Conservation (phyloP, 2,888 invertebrate species). For the Zygogramma bicolorata region DNA sequence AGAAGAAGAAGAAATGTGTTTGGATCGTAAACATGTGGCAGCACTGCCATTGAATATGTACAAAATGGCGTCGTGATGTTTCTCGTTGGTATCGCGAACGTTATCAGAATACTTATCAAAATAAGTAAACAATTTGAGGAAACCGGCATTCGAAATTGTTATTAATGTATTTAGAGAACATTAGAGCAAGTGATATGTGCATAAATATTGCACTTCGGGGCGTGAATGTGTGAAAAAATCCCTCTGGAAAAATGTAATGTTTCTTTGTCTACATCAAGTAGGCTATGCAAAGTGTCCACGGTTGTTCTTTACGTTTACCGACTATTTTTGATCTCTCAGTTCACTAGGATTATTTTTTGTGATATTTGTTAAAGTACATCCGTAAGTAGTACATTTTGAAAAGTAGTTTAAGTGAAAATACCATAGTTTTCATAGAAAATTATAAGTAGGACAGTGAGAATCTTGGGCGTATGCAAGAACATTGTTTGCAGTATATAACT, state of each 20-base stretch:
- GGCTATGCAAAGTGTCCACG: constrained; percentile 60
- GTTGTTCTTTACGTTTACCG: constrained; percentile 51
- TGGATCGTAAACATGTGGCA: constrained; percentile 29
- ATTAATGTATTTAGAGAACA: constrained; percentile 49
- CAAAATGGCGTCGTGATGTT: constrained; percentile 63
- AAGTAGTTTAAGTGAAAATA: constrained; percentile 36
- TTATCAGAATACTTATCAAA: constrained; percentile 52
- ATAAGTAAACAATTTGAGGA: constrained; percentile 54
- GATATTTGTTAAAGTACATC: constrained; percentile 42
- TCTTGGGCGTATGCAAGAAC: constrained; percentile 63
- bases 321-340: constrained; percentile 48
- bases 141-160: constrained; percentile 45
- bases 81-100: constrained; percentile 57
- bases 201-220: constrained; percentile 42
- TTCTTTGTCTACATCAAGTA: constrained; percentile 63
- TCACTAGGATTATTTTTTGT: constrained; percentile 46
- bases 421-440: constrained; percentile 55
- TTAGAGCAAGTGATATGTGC: constrained; percentile 42
- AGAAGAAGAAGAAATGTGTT: background rate
- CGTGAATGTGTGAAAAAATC: constrained; percentile 56
- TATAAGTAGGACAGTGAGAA: constrained; percentile 63
- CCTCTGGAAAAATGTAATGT: constrained; percentile 63
- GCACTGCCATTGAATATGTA: constrained; percentile 48
- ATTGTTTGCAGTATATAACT: constrained; percentile 61
- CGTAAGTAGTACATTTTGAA: constrained; percentile 50